These are phyloP conservation scores for Brachyistius frenatus DNA, from an alignment of 2,113 vertebrate species.

Conservation along the genomic window DNA sequence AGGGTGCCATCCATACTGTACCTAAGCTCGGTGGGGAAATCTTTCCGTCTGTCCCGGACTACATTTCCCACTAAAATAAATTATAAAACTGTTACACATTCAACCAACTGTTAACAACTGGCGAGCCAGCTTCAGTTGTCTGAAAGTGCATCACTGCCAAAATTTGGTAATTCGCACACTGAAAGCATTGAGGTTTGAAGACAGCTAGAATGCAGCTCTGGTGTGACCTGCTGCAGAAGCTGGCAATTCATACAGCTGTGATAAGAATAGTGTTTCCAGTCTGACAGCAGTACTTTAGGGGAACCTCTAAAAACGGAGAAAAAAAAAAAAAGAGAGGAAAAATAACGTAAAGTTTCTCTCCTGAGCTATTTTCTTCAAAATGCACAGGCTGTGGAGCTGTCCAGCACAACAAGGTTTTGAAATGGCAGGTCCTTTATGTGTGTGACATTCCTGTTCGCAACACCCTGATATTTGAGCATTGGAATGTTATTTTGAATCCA, in stretches of 20 bases:
- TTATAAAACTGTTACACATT: constrained; percentile 21
- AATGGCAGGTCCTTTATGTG: not conserved
- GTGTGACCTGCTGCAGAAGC: constrained; percentile 61
- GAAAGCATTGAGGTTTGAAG: constrained; percentile 26
- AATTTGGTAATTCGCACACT: constrained; percentile 35
- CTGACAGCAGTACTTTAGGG: constrained; percentile 64
- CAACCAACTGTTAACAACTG: constrained; percentile 20
- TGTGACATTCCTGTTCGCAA: not conserved
- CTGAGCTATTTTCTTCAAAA: constrained; percentile 57
- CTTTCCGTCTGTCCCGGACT: not conserved
- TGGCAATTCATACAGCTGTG: constrained; percentile 53
- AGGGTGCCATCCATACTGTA: constrained; percentile 3
- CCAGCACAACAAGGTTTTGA: constrained; percentile 16
- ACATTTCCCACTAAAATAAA: constrained; percentile 22
- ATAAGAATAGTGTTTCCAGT: constrained; percentile 62
- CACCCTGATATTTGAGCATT: not conserved
- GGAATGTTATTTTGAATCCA: constrained; percentile 12
- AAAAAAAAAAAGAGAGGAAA: constrained; percentile 2
- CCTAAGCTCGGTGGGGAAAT: constrained; percentile 18
- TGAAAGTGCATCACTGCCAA: constrained; percentile 26
- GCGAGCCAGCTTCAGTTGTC: constrained; percentile 34
- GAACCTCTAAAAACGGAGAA: constrained; percentile 40
- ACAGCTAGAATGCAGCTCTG: constrained; percentile 38
- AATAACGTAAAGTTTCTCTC: constrained; percentile 40
- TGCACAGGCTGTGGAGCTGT: constrained; percentile 37